Evolutionary conservation across 2,888 invertebrate genomes (phyloP).

Genomic region (Anoplius nigerrimus): DNA sequence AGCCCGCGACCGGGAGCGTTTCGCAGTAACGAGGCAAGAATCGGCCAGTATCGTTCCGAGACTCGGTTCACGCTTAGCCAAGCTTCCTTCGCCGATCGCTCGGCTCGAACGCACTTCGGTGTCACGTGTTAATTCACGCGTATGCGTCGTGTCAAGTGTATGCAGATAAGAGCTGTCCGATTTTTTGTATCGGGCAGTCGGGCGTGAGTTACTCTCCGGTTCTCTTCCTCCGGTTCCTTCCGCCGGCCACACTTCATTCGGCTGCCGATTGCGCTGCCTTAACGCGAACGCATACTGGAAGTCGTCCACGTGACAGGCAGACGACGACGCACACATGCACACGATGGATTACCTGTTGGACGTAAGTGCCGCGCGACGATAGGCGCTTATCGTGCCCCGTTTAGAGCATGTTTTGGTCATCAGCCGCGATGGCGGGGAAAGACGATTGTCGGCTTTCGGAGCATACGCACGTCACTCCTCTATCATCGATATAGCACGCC

Average conservation of each 20-base stretch:
- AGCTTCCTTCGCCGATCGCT: no score
- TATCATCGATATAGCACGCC: no score
- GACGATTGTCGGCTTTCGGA: no score
- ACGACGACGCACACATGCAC: constrained; percentile 16
- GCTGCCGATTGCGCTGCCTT: no score
- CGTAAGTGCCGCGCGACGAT: constrained; percentile 35
- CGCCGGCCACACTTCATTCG: no score
- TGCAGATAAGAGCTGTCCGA: not conserved
- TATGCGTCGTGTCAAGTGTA: constrained; percentile 9
- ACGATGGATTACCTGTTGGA: constrained; percentile 33
- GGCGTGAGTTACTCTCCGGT: not conserved
- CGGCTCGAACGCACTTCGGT: constrained; percentile 4
- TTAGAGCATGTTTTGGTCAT: no score
- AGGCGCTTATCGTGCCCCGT: not conserved
- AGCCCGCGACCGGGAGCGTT: no score
- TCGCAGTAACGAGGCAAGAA: no score
- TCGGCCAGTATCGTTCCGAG: no score
- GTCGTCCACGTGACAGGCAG: not conserved
- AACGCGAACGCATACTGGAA: no score
- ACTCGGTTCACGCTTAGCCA: no score
- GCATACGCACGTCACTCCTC: no score
- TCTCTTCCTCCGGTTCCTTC: not conserved
- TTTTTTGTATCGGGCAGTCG: not conserved
- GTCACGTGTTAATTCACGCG: constrained; percentile 11
- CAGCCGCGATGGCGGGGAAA: not conserved